phyloP scores from a whole-genome alignment of 2,797 vertebrate species.

The Sebastes trivittatus region DNA sequence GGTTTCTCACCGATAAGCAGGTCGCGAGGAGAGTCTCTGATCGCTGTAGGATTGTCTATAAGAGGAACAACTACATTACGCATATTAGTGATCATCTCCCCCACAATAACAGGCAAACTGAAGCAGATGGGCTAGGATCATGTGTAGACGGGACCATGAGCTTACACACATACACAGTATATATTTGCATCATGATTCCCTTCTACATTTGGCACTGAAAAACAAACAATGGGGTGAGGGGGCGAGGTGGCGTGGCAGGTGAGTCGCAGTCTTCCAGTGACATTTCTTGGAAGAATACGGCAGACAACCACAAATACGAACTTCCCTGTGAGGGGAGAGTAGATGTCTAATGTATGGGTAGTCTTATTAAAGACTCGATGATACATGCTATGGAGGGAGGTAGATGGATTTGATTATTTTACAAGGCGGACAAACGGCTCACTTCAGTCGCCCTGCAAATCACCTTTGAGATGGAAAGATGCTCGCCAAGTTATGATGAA shows the following conservation, averaged over 20 bases:
- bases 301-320: neutral
- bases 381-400: conserved; percentile 60
- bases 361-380: conserved; percentile 27
- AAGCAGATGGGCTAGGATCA: conserved; percentile 24
- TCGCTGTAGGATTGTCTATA: conserved; percentile 66
- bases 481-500: conserved; percentile 14
- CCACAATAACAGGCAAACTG: conserved; percentile 9
- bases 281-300: conserved; percentile 20
- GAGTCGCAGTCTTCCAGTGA: conserved; percentile 3
- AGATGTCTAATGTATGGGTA: conserved; percentile 13
- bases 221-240: neutral
- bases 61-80: conserved; percentile 37
- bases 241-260: neutral
- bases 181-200: conserved; percentile 40
- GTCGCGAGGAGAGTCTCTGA: conserved; percentile 8
- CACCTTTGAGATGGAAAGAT: conserved; percentile 34
- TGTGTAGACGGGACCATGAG: conserved; percentile 22
- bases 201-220: conserved; percentile 66
- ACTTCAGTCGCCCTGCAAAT: conserved; percentile 39
- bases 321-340: neutral
- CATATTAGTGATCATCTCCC: conserved; percentile 32
- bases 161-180: conserved; percentile 29
- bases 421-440: conserved; percentile 48
- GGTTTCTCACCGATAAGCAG: neutral
- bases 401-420: conserved; percentile 61